Evolutionary conservation across 2,888 invertebrate species (phyloP), one percentile per base, ranked within the genome.

Genomic region (Chydorus sphaericus): DNA sequence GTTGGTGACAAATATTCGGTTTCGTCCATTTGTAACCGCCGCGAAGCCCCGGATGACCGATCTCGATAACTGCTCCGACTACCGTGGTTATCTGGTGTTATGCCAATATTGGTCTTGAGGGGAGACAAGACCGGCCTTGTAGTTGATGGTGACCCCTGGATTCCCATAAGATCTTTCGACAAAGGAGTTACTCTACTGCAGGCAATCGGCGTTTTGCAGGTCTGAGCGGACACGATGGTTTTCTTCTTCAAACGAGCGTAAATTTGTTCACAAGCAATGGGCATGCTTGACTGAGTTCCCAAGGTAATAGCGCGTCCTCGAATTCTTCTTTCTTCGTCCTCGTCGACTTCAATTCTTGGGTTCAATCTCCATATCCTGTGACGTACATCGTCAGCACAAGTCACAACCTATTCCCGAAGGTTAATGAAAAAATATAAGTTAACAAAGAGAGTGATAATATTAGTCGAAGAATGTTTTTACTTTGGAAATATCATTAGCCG

Each of bases 361-460:
- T 66, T 61, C 37, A 85, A 70, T 49, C 81, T 74, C 87, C 87
- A 88, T 54, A 87, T 74, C 69, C 81, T 81, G 67, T 85, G 83
- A 0, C 79, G 72, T 11, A 83, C 81, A 71, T 90, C 90, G 67
- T 90, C 90, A 51, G 86, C 83, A 68, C 88, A 85, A 0, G 89
- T 89, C 14, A 86, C 82, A 48, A 88, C 69, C 67, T 74, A 62
- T n/a, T 58, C n/a, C n/a, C n/a, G n/a, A n/a, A n/a, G n/a, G n/a
- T n/a, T n/a, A n/a, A n/a, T n/a, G 53, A 39, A 38, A 16, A 31
- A 18, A 20, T 26, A 60, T 31, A 26, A 48, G 20, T 51, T 48
- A 11, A 56, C 39, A 39, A 23, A 7, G 8, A n/a, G 4, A 37
- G 11, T 18, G 23, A 53, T 36, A 28, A 28, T 20, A 2, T 37